Percentiles rank a stretch among this genome's conserved stretches.
Evolutionary conservation across 2,113 vertebrate species (phyloP).

Genomic region (Raja brachyura): DNA sequence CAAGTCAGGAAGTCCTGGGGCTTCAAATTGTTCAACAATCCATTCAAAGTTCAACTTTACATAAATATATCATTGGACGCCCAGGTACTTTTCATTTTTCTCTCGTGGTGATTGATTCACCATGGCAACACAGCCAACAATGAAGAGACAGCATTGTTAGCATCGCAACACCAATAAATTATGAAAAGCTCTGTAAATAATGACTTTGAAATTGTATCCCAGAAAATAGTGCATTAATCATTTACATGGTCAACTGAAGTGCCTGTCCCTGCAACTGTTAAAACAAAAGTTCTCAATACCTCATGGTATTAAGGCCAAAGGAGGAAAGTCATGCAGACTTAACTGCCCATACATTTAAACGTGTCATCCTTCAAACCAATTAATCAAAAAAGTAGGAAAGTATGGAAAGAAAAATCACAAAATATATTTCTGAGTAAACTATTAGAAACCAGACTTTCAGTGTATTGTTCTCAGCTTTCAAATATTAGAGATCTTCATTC

Average conservation of each 20-base stretch:
- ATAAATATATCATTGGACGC: not conserved
- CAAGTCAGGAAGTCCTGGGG: not conserved
- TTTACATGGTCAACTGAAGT: not conserved
- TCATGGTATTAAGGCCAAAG: not conserved
- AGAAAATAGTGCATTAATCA: not conserved
- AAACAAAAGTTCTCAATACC: not conserved
- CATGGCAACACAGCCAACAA: not conserved
- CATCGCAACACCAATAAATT: not conserved
- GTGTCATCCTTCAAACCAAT: not conserved
- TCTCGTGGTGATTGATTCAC: not conserved
- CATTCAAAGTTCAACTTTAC: not conserved
- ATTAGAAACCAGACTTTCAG: not conserved
- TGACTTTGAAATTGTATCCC: not conserved
- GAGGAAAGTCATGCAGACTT: not conserved
- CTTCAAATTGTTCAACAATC: not conserved
- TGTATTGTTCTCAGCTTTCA: not conserved
- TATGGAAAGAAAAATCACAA: not conserved
- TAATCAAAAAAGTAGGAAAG: not conserved
- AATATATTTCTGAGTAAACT: not conserved
- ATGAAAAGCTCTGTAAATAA: not conserved
- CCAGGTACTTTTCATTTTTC: not conserved
- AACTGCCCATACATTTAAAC: not conserved
- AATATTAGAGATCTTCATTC: not conserved
- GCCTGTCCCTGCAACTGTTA: not conserved
- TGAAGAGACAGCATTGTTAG: not conserved